phyloP scores from a whole-genome alignment of 2,113 vertebrate genomes.

The Calonectris borealis region DNA sequence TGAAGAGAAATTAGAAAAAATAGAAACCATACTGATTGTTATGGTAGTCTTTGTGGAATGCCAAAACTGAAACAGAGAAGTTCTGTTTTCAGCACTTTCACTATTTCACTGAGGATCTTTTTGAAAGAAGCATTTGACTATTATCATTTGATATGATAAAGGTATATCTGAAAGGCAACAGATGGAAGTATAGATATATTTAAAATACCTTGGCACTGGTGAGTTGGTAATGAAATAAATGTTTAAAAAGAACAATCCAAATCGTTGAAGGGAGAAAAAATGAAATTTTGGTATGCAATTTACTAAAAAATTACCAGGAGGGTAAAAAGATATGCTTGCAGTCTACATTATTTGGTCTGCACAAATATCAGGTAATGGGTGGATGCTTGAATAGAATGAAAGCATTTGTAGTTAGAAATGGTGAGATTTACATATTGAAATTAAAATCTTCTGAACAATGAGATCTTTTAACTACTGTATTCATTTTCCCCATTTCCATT shows the following conservation, averaged over 20 bases:
- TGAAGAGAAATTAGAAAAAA: not conserved
- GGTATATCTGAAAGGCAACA: not conserved
- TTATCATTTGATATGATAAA: not conserved
- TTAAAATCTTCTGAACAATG: not conserved
- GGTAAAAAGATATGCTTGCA: not conserved
- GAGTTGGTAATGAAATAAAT: not conserved
- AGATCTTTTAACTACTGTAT: not conserved
- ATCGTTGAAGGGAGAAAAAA: not conserved
- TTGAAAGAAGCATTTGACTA: not conserved
- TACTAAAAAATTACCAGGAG: not conserved
- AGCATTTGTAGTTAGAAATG: not conserved
- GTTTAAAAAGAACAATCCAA: not conserved
- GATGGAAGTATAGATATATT: not conserved
- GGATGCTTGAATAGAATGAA: not conserved
- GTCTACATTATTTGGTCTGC: not conserved
- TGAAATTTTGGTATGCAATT: not conserved
- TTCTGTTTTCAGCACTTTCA: not conserved
- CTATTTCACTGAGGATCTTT: not conserved
- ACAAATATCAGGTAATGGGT: not conserved
- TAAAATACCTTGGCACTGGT: not conserved
- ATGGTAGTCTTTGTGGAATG: not conserved
- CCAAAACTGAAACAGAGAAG: not conserved
- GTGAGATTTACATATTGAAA: not conserved
- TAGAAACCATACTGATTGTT: not conserved
- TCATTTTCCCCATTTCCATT: not conserved